Base-by-base conservation (phyloP, 2,888 invertebrate species). In the Venustoraphidia nigricollis region DNA sequence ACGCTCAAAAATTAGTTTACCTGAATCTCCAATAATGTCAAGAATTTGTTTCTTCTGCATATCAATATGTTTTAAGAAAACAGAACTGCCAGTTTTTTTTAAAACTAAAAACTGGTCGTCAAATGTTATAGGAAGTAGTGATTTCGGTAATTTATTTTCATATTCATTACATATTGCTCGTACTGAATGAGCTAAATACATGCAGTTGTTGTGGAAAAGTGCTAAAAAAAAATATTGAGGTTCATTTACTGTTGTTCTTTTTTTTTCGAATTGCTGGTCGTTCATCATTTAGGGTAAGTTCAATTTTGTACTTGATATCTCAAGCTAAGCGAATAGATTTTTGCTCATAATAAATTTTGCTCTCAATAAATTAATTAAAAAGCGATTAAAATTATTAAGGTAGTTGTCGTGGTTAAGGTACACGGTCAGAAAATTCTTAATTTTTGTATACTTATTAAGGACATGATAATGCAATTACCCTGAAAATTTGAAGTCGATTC, bases 181-280 rank as follows among this genome's bases (percentile, higher is more conserved):
- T 48, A 86, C 67, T 57, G 80, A 75, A 66, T 91, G 84, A 0
- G 86, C 79, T 10, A 95, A 70, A 61, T 81, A 94, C 79, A 87
- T 81, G 62, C 92, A 92, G 66, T 95, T 94, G 70, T 95, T 95
- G 68, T 93, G 82, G 60, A 87, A 87, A 34, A 92, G 62, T 8
- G 87, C 91, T 81, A 65, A 39, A 69, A 65, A 39, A 69, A 69
- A 41, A 45, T 36, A 11, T 27, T 45, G 48, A 46, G 5, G 27
- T 27, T 27, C 27, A 5, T 27, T 27, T 6, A 1, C 27, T 6
- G 3, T 8, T 9, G 13, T 9, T 48, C 9, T 48, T 36, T 27
- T 35, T 27, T 17, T 36, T 36, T 34, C 44, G 27, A 43, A 45
- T 34, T 40, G n/a, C 14, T n/a, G n/a, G n/a, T 45, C 46, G 34